These are phyloP conservation scores for Phragmatobia fuliginosa DNA, from an alignment of 2,888 invertebrate genomes.

Conservation along the genomic window DNA sequence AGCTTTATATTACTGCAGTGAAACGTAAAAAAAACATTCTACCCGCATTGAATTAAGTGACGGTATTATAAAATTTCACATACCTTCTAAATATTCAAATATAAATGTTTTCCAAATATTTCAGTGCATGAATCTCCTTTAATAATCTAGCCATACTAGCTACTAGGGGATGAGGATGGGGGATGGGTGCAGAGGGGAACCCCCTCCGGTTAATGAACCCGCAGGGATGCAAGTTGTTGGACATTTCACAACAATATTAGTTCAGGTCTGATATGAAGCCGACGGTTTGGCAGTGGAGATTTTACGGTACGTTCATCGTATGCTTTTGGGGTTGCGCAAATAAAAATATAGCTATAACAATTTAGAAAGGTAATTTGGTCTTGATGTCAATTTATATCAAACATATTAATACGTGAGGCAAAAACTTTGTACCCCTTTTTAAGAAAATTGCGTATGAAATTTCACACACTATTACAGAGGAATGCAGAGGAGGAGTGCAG, in stretches of 20 bases:
- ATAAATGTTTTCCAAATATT: slow-evolving; percentile 31
- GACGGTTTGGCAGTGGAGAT: slow-evolving; percentile 35
- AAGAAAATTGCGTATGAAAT: no score
- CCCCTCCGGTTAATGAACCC: slow-evolving; percentile 77
- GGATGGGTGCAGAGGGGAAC: slow-evolving; percentile 30
- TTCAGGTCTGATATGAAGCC: slow-evolving; percentile 57
- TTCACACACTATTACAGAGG: no score
- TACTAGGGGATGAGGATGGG: slow-evolving; percentile 45
- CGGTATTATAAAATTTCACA: no score
- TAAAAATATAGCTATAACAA: not conserved
- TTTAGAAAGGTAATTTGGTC: not conserved
- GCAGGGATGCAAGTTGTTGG: slow-evolving; percentile 72
- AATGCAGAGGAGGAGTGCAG: no score
- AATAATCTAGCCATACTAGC: slow-evolving; percentile 60
- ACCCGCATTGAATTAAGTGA: no score
- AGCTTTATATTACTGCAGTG: no score
- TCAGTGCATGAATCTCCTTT: slow-evolving; percentile 47
- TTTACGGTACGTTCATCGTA: slow-evolving; percentile 14
- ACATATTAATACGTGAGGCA: no score
- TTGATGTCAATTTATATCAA: not conserved
- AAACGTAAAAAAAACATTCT: no score
- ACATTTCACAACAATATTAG: slow-evolving; percentile 76
- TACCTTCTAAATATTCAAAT: not conserved
- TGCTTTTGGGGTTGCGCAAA: not conserved
- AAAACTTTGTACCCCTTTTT: no score